Conservation (phyloP, 2,888 invertebrate species). For the Pterostichus madidus region DNA sequence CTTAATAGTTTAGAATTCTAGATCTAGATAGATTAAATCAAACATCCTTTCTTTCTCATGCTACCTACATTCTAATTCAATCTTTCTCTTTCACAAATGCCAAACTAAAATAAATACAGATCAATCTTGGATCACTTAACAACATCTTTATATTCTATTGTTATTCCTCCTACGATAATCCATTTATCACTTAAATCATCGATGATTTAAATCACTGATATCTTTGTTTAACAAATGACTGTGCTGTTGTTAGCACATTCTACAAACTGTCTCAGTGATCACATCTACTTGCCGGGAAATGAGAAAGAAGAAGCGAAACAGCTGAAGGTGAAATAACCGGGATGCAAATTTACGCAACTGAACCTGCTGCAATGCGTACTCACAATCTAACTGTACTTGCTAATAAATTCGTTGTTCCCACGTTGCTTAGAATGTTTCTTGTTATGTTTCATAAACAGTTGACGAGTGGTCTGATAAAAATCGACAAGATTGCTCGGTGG, state of each 20-base stretch:
- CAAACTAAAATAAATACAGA: constrained; percentile 11
- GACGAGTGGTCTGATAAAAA: constrained; percentile 44
- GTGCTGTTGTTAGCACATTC: neutral
- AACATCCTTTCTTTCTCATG: neutral
- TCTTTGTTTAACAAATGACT: constrained; percentile 11
- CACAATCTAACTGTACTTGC: constrained; percentile 5
- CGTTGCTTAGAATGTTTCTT: constrained; percentile 25
- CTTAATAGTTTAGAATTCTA: neutral
- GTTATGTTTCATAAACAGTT: constrained; percentile 19
- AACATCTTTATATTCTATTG: constrained; percentile 4
- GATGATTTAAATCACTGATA: neutral
- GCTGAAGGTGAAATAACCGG: constrained; percentile 20
- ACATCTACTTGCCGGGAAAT: neutral
- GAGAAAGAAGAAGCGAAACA: neutral
- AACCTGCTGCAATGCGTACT: constrained; percentile 2
- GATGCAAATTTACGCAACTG: constrained; percentile 21
- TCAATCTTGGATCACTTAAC: constrained; percentile 8
- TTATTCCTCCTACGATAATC: neutral
- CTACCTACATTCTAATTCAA: constrained; percentile 3
- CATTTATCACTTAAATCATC: constrained; percentile 1
- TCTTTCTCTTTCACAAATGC: constrained; percentile 8
- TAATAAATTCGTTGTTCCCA: constrained; percentile 25
- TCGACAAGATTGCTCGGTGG: constrained; percentile 34
- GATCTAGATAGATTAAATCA: constrained; percentile 5
- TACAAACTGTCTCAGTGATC: neutral